Percentiles rank a stretch among this genome's conserved stretches.
phyloP scores from a whole-genome alignment of 2,888 invertebrate genomes.

The Sesamia inferens region DNA sequence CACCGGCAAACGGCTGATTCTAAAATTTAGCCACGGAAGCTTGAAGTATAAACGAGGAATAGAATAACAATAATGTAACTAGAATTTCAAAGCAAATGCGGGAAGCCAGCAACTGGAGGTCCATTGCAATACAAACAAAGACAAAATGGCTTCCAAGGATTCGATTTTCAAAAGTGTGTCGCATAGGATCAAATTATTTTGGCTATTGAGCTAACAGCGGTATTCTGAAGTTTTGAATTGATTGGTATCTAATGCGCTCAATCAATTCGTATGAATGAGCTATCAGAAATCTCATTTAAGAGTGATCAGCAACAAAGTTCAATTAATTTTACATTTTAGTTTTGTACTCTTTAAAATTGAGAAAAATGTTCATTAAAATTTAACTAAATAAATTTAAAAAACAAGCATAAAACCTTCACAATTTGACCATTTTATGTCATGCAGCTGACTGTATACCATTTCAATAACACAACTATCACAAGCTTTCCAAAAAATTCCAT shows the following conservation, averaged over 20 bases:
- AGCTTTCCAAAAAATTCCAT: neutral
- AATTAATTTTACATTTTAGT: too few relatives aligned
- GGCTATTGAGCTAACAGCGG: neutral
- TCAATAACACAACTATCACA: neutral
- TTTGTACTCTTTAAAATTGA: too few relatives aligned
- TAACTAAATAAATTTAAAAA: neutral
- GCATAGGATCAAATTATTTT: slow-evolving; percentile 18
- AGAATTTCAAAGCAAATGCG: slow-evolving; percentile 61
- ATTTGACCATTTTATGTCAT: neutral
- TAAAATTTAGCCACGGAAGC: neutral
- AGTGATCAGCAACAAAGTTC: neutral
- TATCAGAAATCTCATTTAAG: neutral
- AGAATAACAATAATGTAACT: slow-evolving; percentile 51
- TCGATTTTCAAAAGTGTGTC: slow-evolving; percentile 46
- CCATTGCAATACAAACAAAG: slow-evolving; percentile 35
- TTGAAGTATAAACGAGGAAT: neutral
- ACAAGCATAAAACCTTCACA: too few relatives aligned
- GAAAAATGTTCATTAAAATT: neutral
- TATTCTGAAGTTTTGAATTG: neutral
- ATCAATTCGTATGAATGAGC: neutral
- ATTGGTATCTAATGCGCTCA: too few relatives aligned
- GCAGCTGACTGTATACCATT: neutral
- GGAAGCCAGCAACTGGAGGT: slow-evolving; percentile 5
- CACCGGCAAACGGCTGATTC: neutral
- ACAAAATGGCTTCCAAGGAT: slow-evolving; percentile 23